A percentile compares a stretch with the other conserved stretches of the same genome.
Evolutionary conservation across 1,140 invertebrate species (phyloP).

Genomic region (Drosophila parabipectinata): DNA sequence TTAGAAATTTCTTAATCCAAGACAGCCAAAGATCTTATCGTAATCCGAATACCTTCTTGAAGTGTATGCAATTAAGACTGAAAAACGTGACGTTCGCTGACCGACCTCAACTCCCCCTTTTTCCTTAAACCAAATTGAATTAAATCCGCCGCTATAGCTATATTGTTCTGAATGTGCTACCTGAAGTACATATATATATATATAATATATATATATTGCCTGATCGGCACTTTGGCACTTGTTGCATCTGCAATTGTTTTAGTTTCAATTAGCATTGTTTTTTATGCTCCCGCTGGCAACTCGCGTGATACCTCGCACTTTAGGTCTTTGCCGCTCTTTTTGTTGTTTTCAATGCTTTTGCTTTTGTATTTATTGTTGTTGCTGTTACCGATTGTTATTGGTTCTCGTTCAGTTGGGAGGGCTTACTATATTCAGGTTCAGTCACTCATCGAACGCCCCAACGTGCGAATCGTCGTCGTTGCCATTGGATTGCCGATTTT

Average conservation of each 20-base stretch:
- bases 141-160: constrained; percentile 29
- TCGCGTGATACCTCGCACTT: constrained; percentile 68
- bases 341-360: background rate
- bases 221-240: constrained; percentile 76
- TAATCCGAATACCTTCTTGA: constrained; percentile 1
- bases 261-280: constrained; percentile 26
- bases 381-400: constrained; percentile 22
- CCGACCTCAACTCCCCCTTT: constrained; percentile 33
- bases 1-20: constrained; percentile 18
- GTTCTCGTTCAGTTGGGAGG: constrained; percentile 59
- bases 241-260: constrained; percentile 50
- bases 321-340: constrained; percentile 45
- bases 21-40: constrained; percentile 20
- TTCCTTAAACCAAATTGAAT: constrained; percentile 14
- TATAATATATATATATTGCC: constrained; percentile 31
- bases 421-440: constrained; percentile 59
- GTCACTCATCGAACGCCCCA: constrained; percentile 63
- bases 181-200: constrained; percentile 20
- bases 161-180: constrained; percentile 26
- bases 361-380: background rate
- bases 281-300: constrained; percentile 68
- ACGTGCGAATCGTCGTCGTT: constrained; percentile 60
- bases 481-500: constrained; percentile 20
- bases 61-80: constrained; percentile 1
- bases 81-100: constrained; percentile 56